Conservation (phyloP, 2,113 vertebrate species). For the Cryptomyrus ogoouensis region DNA sequence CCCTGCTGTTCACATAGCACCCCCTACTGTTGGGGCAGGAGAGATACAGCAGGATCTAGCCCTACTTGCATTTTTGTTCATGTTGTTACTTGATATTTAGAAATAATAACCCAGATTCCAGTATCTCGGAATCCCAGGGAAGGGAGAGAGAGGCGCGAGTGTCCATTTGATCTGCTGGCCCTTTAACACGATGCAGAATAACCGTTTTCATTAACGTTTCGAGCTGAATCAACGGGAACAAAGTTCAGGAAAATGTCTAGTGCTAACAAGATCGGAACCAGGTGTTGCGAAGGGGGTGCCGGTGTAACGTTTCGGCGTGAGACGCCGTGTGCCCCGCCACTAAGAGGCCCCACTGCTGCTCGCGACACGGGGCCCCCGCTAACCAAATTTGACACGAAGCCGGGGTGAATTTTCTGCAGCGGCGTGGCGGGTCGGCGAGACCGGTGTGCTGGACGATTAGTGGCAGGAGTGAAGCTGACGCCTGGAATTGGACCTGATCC, state of each 20-base stretch:
- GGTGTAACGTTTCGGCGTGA: not conserved
- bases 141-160: not conserved
- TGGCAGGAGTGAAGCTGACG: constrained; percentile 17
- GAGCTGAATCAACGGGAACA: constrained; percentile 14
- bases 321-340: not conserved
- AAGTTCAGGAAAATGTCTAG: constrained; percentile 10
- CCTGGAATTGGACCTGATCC: constrained; percentile 19
- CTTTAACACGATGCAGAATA: not conserved
- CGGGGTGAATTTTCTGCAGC: not conserved
- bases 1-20: not conserved
- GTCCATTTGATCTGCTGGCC: not conserved
- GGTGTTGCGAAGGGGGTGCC: not conserved
- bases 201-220: constrained; percentile 18
- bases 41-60: not conserved
- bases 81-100: not conserved
- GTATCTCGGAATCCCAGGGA: not conserved
- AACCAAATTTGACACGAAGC: constrained; percentile 11
- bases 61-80: not conserved
- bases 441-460: constrained; percentile 19
- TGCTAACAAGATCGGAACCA: constrained; percentile 15
- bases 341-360: not conserved
- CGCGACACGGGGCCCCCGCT: constrained; percentile 15
- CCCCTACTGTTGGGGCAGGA: not conserved
- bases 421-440: constrained; percentile 17
- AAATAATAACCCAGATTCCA: not conserved